Conservation (phyloP, 2,797 vertebrate genomes). For the Gymnodraco acuticeps region DNA sequence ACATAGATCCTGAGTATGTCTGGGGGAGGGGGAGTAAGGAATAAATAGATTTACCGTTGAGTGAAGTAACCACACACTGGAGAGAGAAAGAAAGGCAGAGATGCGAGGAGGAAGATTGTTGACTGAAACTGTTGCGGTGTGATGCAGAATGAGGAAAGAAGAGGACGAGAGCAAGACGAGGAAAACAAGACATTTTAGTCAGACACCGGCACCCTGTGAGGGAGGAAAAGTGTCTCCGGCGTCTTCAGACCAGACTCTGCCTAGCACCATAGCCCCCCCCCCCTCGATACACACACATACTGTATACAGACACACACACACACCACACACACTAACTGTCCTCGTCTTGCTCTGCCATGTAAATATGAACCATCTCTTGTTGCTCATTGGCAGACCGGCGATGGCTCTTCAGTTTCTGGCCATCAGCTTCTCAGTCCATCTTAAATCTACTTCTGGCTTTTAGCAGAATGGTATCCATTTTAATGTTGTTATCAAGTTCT, state of each 20-base stretch:
- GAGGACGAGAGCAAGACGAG: conserved; percentile 10
- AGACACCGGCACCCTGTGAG: conserved; percentile 48
- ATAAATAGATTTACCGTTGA: conserved; percentile 81
- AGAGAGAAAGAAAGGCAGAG: conserved; percentile 35
- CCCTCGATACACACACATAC: conserved; percentile 14
- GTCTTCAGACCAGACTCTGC: conserved; percentile 50
- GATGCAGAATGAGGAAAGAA: conserved; percentile 29
- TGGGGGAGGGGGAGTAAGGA: conserved; percentile 59
- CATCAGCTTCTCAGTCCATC: conserved; percentile 46
- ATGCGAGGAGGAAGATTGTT: conserved; percentile 16
- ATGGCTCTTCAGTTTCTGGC: conserved; percentile 34
- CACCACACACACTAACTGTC: conserved; percentile 43
- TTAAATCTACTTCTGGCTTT: conserved; percentile 31
- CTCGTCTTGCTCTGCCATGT: conserved; percentile 34
- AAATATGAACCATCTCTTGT: conserved; percentile 51
- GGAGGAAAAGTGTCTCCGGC: conserved; percentile 63
- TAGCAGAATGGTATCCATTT: not conserved
- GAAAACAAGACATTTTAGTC: conserved; percentile 21
- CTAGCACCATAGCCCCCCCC: conserved; percentile 25
- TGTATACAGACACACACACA: conserved; percentile 13
- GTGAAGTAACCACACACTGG: conserved; percentile 73
- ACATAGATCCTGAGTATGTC: conserved; percentile 62
- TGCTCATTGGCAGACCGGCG: conserved; percentile 37
- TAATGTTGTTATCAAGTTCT: not conserved
- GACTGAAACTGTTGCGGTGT: conserved; percentile 11